Percentiles rank a stretch among this genome's conserved stretches.
Evolutionary conservation across 1,140 invertebrate species (phyloP).

Genomic region (Calosoma granatense): DNA sequence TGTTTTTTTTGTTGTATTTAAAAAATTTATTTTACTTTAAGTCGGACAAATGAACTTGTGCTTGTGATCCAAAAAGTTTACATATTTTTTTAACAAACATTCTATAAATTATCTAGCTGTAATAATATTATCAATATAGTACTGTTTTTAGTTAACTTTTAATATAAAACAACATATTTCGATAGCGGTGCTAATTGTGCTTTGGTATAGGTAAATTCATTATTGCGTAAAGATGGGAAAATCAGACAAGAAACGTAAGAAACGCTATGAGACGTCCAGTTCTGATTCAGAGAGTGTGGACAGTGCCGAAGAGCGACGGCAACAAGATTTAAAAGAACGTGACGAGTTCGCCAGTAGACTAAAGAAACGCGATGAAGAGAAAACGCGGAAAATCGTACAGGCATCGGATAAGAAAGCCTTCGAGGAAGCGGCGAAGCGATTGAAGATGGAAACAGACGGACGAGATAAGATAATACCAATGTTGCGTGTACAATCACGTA

Average conservation of each 20-base stretch:
- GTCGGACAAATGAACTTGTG: too few relatives aligned
- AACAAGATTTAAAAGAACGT: conserved; percentile 78
- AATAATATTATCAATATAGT: too few relatives aligned
- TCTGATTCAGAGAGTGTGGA: conserved; percentile 44
- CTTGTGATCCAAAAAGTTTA: too few relatives aligned
- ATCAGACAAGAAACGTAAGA: conserved; percentile 31
- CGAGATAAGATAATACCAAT: conserved; percentile 78
- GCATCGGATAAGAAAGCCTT: conserved; percentile 63
- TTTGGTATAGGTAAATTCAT: too few relatives aligned
- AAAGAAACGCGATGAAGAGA: conserved; percentile 82
- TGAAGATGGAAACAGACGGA: conserved; percentile 80
- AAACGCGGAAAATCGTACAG: conserved; percentile 71
- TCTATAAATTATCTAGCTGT: too few relatives aligned
- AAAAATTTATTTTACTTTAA: too few relatives aligned
- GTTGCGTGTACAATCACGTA: conserved; percentile 79
- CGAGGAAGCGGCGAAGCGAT: conserved; percentile 85
- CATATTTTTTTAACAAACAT: too few relatives aligned
- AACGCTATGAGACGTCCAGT: conserved; percentile 37
- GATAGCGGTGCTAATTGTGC: too few relatives aligned
- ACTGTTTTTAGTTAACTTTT: too few relatives aligned
- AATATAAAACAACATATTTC: too few relatives aligned
- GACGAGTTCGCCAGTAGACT: conserved; percentile 90
- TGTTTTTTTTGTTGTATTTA: too few relatives aligned
- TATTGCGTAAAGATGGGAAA: conserved; percentile 37
- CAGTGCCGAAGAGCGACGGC: conserved; percentile 37